Percentiles rank a stretch among this genome's conserved stretches.
These are phyloP conservation scores for Sitta carolinensis DNA, from an alignment of 2,797 vertebrate genomes.

Conservation along the genomic window DNA sequence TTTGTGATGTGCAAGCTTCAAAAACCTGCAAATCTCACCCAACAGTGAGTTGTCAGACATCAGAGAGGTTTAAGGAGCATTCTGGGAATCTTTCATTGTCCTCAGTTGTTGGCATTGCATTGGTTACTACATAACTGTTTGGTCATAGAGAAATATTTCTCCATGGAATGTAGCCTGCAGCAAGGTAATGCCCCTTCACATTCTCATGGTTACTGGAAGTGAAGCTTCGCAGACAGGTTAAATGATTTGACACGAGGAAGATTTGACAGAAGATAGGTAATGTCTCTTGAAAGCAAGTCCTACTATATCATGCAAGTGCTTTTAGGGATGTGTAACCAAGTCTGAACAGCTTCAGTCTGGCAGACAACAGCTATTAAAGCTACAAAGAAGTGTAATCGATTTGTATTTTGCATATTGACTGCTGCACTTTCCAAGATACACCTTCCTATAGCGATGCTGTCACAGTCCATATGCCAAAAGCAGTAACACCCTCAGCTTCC, in stretches of 20 bases:
- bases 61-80: not conserved
- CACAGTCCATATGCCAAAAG: not conserved
- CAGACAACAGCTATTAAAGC: constrained; percentile 4
- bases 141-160: not conserved
- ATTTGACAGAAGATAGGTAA: constrained; percentile 1
- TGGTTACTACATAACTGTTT: not conserved
- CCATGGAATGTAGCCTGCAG: not conserved
- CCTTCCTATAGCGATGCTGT: not conserved
- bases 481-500: not conserved
- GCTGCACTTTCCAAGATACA: not conserved
- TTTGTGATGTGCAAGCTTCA: not conserved
- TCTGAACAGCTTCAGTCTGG: not conserved
- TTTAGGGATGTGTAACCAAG: not conserved
- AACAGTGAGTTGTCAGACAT: not conserved
- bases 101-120: not conserved
- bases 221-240: not conserved
- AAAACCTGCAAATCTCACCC: not conserved
- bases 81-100: not conserved
- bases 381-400: not conserved
- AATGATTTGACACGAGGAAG: constrained; percentile 1
- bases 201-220: not conserved
- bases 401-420: constrained; percentile 24
- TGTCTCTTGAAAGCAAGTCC: not conserved
- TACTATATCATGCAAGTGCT: not conserved
- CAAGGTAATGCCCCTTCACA: not conserved